phyloP scores from a whole-genome alignment of 1,140 invertebrate genomes.

The Myzus persicae region DNA sequence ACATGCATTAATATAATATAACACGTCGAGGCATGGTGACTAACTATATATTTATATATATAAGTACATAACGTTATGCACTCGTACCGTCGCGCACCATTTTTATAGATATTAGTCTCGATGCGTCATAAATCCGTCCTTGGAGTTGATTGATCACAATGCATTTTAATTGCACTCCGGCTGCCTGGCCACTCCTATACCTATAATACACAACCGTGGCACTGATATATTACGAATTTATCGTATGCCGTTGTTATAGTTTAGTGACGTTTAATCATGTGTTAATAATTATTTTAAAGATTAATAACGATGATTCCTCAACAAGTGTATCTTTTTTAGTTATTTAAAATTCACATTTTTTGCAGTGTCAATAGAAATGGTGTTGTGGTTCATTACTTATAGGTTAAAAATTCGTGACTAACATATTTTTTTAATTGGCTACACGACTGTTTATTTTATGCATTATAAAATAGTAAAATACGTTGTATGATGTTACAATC shows the following conservation, averaged over 20 bases:
- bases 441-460: not conserved
- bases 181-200: not conserved
- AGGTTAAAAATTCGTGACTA: not conserved
- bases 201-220: not conserved
- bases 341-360: not conserved
- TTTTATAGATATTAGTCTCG: constrained; percentile 17
- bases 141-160: constrained; percentile 55
- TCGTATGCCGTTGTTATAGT: not conserved
- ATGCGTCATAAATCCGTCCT: constrained; percentile 42
- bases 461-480: not conserved
- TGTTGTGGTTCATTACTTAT: not conserved
- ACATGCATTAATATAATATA: not conserved
- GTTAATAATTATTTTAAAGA: not conserved
- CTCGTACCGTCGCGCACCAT: not conserved
- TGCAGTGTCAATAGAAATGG: not conserved
- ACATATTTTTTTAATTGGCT: not conserved
- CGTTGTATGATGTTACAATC: not conserved
- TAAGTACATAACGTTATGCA: not conserved
- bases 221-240: constrained; percentile 10
- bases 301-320: not conserved
- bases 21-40: not conserved
- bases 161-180: constrained; percentile 39
- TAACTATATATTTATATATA: not conserved
- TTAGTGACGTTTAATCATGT: not conserved
- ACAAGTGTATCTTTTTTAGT: not conserved